Percentiles rank a stretch among this genome's conserved stretches.
Evolutionary conservation across 1,140 invertebrate species (phyloP).

Genomic region (Cydia fagiglandana): DNA sequence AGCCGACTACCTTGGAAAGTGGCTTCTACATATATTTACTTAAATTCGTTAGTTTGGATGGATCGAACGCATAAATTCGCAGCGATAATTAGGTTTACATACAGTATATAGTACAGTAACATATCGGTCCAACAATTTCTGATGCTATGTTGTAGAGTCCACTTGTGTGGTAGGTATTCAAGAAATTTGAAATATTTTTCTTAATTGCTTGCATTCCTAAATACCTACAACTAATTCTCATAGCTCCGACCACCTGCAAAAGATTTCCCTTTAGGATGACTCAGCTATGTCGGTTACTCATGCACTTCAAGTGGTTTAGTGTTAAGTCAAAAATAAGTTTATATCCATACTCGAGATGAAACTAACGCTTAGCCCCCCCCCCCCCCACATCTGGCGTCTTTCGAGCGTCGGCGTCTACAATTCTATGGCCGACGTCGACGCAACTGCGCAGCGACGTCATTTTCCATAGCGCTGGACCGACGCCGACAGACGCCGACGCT

Average conservation of each 20-base stretch:
- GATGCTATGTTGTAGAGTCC: no score
- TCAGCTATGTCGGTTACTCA: background rate
- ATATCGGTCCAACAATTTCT: no score
- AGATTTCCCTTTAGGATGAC: background rate
- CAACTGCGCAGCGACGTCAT: no score
- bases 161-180: background rate
- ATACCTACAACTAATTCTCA: background rate
- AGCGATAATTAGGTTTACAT: no score
- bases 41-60: background rate
- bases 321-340: background rate
- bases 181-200: background rate
- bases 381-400: no score
- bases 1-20: background rate
- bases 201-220: background rate
- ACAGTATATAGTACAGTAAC: no score
- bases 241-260: background rate
- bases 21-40: background rate
- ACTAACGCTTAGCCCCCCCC: no score
- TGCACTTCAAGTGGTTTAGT: background rate
- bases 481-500: no score
- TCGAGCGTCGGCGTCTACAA: no score
- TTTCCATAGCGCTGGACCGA: no score
- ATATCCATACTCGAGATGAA: background rate
- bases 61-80: no score
- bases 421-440: no score